phyloP scores from a whole-genome alignment of 2,888 invertebrate genomes.

The Hypomecis punctinalis region DNA sequence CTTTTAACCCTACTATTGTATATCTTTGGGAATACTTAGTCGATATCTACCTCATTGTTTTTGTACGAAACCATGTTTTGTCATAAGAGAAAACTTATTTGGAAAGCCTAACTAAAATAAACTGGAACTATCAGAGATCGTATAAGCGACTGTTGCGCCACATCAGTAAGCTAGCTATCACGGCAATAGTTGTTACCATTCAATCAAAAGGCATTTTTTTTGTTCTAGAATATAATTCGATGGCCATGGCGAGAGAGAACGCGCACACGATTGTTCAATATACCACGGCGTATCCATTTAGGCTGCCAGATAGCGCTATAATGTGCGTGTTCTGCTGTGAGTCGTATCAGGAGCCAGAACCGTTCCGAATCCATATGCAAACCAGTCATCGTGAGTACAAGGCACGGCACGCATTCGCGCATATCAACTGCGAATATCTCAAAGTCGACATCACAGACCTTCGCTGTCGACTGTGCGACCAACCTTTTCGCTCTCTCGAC shows the following conservation, averaged over 20 bases:
- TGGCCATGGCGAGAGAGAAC: conserved; percentile 67
- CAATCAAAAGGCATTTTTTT: conserved; percentile 55
- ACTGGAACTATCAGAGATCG: too few species aligned
- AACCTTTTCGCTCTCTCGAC: conserved; percentile 49
- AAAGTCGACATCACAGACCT: conserved; percentile 67
- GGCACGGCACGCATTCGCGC: conserved; percentile 48
- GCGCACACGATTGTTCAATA: conserved; percentile 67
- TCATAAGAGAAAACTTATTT: background rate
- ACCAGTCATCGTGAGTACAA: conserved; percentile 47
- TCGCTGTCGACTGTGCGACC: conserved; percentile 59
- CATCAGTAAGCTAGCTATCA: background rate
- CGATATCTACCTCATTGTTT: conserved; percentile 8
- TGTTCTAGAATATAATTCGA: conserved; percentile 73
- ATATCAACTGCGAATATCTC: conserved; percentile 46
- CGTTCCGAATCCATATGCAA: conserved; percentile 55
- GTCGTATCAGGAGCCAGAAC: conserved; percentile 53
- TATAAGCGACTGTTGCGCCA: background rate
- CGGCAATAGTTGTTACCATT: background rate
- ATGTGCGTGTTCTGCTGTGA: conserved; percentile 71
- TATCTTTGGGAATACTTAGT: too few species aligned
- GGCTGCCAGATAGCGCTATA: conserved; percentile 63
- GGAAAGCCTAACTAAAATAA: too few species aligned
- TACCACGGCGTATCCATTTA: conserved; percentile 71
- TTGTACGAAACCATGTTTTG: background rate
- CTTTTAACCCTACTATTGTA: conserved; percentile 29